Evolutionary conservation across 2,113 vertebrate genomes (phyloP).

Genomic region (cat (Felis catus)): DNA sequence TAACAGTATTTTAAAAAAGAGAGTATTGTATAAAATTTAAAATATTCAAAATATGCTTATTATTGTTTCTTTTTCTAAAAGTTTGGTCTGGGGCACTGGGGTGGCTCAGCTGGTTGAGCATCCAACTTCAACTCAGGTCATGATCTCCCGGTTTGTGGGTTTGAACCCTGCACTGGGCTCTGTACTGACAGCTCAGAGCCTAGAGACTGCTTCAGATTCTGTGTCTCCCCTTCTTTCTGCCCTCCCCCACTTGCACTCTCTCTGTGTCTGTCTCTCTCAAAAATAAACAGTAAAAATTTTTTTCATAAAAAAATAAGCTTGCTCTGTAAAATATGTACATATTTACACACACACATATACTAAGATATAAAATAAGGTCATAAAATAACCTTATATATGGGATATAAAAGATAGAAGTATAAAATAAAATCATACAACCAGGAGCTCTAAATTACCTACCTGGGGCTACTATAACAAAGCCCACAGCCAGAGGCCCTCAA

Average conservation of each 20-base stretch:
- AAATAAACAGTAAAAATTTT: too few species aligned
- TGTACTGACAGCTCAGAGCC: too few species aligned
- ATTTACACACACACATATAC: background rate
- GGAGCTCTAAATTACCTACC: background rate
- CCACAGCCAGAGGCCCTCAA: background rate
- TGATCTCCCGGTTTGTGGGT: too few species aligned
- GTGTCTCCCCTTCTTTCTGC: too few species aligned
- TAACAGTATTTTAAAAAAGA: background rate
- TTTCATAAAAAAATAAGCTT: background rate
- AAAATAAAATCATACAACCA: background rate
- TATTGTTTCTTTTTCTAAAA: background rate
- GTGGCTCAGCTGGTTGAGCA: too few species aligned
- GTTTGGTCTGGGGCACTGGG: too few species aligned
- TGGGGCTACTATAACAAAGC: background rate
- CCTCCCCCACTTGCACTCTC: too few species aligned
- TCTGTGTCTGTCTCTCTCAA: too few species aligned
- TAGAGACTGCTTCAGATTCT: too few species aligned
- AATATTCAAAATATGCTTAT: background rate
- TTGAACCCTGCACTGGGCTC: too few species aligned
- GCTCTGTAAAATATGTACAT: background rate
- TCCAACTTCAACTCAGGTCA: too few species aligned
- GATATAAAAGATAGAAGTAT: background rate
- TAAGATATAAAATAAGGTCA: background rate
- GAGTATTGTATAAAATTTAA: background rate
- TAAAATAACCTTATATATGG: background rate